Evolutionary conservation across 2,113 vertebrate species (phyloP).

Genomic region (Holacanthus passer): DNA sequence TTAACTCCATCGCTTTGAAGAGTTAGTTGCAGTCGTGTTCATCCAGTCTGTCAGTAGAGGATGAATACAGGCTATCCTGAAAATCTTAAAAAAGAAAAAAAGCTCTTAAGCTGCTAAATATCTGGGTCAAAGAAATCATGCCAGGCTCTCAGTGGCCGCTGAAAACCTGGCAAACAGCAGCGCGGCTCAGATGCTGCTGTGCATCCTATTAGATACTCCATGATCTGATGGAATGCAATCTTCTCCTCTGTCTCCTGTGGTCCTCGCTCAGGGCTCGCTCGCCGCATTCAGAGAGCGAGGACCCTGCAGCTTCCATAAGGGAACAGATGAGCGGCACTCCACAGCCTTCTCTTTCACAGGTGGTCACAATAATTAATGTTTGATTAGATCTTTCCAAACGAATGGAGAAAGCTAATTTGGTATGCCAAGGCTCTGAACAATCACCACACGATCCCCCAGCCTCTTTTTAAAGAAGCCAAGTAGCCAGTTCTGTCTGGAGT

Average conservation of each 20-base stretch:
- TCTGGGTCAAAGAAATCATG: slow-evolving; percentile 77
- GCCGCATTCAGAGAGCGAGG: slow-evolving; percentile 33
- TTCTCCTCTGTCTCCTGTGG: slow-evolving; percentile 63
- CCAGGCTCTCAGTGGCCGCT: slow-evolving; percentile 58
- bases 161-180: slow-evolving; percentile 69
- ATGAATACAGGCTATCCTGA: slow-evolving; percentile 49
- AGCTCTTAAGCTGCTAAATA: slow-evolving; percentile 71
- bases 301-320: slow-evolving; percentile 53
- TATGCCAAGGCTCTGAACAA: slow-evolving; percentile 64
- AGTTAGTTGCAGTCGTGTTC: slow-evolving; percentile 34
- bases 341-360: slow-evolving; percentile 70
- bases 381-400: slow-evolving; percentile 76
- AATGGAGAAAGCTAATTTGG: slow-evolving; percentile 66
- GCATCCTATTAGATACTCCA: slow-evolving; percentile 67
- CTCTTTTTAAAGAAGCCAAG: slow-evolving; percentile 64
- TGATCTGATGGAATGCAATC: slow-evolving; percentile 77
- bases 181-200: slow-evolving; percentile 55
- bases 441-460: slow-evolving; percentile 47
- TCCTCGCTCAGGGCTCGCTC: slow-evolving; percentile 54
- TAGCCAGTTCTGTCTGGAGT: slow-evolving; percentile 60
- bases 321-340: slow-evolving; percentile 65
- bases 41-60: slow-evolving; percentile 28
- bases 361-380: slow-evolving; percentile 79
- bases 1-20: slow-evolving; percentile 22
- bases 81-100: slow-evolving; percentile 56